Percentiles rank a stretch among this genome's conserved stretches.
Conservation (phyloP, 2,888 invertebrate genomes). For the Cerastoderma edule region DNA sequence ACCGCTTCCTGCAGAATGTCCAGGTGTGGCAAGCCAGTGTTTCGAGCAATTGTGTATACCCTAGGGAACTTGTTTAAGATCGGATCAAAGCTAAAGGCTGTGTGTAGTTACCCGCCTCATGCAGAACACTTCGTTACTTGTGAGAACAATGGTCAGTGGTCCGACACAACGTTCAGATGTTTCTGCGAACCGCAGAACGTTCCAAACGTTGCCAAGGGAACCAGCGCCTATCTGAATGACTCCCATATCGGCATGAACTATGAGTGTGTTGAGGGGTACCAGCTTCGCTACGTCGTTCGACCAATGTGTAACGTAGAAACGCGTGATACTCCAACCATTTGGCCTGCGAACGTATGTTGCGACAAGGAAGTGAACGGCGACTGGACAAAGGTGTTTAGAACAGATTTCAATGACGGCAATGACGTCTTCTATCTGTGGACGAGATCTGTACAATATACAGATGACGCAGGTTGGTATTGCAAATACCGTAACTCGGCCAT, state of each 20-base stretch:
- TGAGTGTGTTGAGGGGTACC: background rate
- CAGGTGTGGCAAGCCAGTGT: background rate
- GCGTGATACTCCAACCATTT: background rate
- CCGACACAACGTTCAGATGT: background rate
- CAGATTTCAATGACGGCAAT: background rate
- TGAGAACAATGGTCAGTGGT: background rate
- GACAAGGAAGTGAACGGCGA: background rate
- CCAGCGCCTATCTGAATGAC: background rate
- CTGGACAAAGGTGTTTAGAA: background rate
- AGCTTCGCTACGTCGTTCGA: background rate
- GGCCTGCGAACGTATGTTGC: background rate
- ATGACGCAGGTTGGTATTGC: constrained; percentile 3
- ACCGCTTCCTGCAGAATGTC: background rate
- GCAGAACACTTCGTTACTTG: background rate
- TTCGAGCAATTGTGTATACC: background rate
- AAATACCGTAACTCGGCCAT: constrained; percentile 4
- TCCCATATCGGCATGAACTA: background rate
- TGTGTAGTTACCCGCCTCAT: background rate
- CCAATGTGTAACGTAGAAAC: constrained; percentile 2
- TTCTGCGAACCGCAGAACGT: background rate
- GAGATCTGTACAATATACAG: background rate
- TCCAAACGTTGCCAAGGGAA: background rate
- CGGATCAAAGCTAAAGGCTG: background rate
- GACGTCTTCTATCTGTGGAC: background rate
- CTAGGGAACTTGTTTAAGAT: constrained; percentile 1